These are phyloP conservation scores for Hetaerina titia DNA, from an alignment of 2,888 invertebrate species.

Conservation along the genomic window DNA sequence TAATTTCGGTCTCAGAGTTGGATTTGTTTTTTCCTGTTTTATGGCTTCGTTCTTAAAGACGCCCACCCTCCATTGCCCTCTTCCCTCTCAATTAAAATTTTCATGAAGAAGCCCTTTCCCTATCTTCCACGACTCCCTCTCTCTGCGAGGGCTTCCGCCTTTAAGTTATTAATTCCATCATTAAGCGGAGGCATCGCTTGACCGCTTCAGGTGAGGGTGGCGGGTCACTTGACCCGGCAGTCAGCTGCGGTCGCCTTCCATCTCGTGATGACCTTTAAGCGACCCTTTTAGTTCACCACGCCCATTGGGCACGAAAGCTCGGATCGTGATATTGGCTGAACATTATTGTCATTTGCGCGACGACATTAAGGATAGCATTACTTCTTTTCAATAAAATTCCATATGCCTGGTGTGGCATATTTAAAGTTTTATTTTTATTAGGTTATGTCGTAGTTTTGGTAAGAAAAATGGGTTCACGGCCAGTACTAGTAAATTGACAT, in stretches of 20 bases:
- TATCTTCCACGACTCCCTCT: not conserved
- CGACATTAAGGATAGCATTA: not conserved
- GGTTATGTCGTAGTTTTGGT: no score
- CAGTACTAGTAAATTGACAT: no score
- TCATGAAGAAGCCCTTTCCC: not conserved
- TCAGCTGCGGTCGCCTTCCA: not conserved
- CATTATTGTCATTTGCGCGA: not conserved
- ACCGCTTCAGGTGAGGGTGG: not conserved
- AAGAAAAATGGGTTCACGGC: no score
- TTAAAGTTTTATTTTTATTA: no score
- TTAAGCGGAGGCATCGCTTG: not conserved
- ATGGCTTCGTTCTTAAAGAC: not conserved
- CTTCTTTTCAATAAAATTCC: no score
- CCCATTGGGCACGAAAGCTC: not conserved
- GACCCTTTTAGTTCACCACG: not conserved
- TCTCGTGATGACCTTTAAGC: not conserved
- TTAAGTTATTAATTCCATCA: conserved; percentile 1
- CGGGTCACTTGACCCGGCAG: not conserved
- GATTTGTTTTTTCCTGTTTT: not conserved
- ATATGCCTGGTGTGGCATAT: no score
- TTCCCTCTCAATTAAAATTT: not conserved
- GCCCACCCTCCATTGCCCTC: not conserved
- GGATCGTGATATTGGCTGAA: not conserved
- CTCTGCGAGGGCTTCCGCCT: not conserved
- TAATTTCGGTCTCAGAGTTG: not conserved